Base-by-base conservation (phyloP, 2,888 invertebrate species). In the Dynastes grantii region DNA sequence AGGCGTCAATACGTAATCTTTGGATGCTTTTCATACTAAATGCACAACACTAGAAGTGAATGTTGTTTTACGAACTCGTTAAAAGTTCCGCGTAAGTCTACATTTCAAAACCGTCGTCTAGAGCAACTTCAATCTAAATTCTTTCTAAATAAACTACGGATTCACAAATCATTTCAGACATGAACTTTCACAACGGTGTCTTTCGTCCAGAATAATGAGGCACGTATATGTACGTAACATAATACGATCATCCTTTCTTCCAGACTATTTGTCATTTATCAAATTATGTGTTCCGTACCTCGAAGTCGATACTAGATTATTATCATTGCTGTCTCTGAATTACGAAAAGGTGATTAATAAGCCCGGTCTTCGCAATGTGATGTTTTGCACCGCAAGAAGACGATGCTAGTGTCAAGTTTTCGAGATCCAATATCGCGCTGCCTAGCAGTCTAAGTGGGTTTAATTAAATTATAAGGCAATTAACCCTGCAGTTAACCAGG, bases 401-500 rank as follows among this genome's bases (percentile, higher is more conserved):
- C 22, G 6, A 8, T 4, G 6, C 3, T 22, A 55, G 55, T 22
- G 55, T 55, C 55, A 55, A 55, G 55, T 55, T 55, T 55, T 22
- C 55, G 55, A 22, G 22, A 55, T 22, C 22, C 16, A 22, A 55
- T 22, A 55, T 22, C 55, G 55, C 22, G 22, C 1, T 22, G 3
- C 55, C 55, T 55, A 55, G 55, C 8, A 5, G 8, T 5, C 55
- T 55, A 55, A 55, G 55, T 22, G 22, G 55, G 55, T 27, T 55
- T 55, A 55, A 55, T 55, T 55, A 55, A 22, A 55, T 55, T 6
- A 22, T 3, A n/a, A 55, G 8, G 27, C 55, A 55, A 55, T 55
- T 55, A 55, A 55, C 55, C 55, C 55, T 55, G 55, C 22, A 55
- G 22, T 22, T 55, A 55, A 55, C 22, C n/a, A 8, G 55, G 22